A percentile compares a stretch with the other conserved stretches of the same genome.
Evolutionary conservation across 1,140 invertebrate genomes (phyloP).

Genomic region (Calosoma granatense): DNA sequence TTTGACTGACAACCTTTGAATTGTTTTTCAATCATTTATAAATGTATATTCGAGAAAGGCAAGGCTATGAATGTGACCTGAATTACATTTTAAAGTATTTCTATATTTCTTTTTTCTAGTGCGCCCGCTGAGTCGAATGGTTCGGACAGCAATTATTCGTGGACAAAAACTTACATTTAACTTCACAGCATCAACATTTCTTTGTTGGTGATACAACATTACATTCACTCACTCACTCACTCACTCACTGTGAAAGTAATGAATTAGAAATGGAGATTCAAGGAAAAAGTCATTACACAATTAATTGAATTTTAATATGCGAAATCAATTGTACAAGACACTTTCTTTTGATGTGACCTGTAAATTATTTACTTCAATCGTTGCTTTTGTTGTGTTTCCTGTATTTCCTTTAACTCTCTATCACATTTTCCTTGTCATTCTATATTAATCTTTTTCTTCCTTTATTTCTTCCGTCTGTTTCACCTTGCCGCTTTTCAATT

Average conservation of each 20-base stretch:
- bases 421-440: too few relatives aligned
- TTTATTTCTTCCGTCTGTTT: neutral
- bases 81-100: neutral
- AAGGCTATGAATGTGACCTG: neutral
- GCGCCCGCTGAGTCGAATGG: neutral
- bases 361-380: neutral
- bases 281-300: slow-evolving; percentile 1
- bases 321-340: neutral
- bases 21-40: neutral
- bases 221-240: too few relatives aligned
- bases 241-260: neutral
- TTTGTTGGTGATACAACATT: too few relatives aligned
- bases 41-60: neutral
- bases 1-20: neutral
- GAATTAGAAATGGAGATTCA: neutral
- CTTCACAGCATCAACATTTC: neutral
- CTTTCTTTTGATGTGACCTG: neutral
- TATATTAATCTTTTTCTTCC: too few relatives aligned
- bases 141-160: neutral
- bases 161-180: neutral
- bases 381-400: too few relatives aligned
- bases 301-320: slow-evolving; percentile 7
- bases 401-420: too few relatives aligned
- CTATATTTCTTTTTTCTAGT: neutral
- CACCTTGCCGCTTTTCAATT: neutral